These are phyloP conservation scores for Platycnemis pennipes DNA, from an alignment of 2,888 invertebrate genomes.

Conservation along the genomic window DNA sequence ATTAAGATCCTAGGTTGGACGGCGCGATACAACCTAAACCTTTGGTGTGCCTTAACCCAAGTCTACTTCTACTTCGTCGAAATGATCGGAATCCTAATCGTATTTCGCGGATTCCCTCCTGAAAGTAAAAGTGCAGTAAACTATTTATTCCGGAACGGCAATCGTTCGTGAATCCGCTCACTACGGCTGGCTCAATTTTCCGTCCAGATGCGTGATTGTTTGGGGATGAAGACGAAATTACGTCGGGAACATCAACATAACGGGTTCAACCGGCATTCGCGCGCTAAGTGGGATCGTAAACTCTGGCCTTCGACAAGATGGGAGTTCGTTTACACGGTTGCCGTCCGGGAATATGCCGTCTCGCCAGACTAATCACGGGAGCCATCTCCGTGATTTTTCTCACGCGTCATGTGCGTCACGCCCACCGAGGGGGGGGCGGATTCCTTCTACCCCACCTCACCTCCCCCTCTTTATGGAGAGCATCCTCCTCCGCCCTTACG, in stretches of 20 bases:
- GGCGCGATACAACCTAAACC: too few relatives aligned
- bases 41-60: too few relatives aligned
- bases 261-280: not conserved
- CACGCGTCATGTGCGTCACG: not conserved
- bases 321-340: not conserved
- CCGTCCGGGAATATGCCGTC: not conserved
- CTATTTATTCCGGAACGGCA: not conserved
- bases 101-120: too few relatives aligned
- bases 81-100: too few relatives aligned
- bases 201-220: not conserved
- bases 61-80: too few relatives aligned
- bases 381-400: not conserved
- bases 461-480: not conserved
- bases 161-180: not conserved
- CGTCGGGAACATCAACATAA: not conserved
- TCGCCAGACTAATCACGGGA: not conserved
- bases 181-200: not conserved
- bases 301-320: not conserved
- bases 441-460: not conserved
- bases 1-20: too few relatives aligned
- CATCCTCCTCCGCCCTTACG: not conserved
- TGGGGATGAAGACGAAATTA: not conserved
- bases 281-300: not conserved
- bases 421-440: not conserved
- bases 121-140: too few relatives aligned